phyloP scores from a whole-genome alignment of 1,140 invertebrate genomes.

The Telenomus remus region DNA sequence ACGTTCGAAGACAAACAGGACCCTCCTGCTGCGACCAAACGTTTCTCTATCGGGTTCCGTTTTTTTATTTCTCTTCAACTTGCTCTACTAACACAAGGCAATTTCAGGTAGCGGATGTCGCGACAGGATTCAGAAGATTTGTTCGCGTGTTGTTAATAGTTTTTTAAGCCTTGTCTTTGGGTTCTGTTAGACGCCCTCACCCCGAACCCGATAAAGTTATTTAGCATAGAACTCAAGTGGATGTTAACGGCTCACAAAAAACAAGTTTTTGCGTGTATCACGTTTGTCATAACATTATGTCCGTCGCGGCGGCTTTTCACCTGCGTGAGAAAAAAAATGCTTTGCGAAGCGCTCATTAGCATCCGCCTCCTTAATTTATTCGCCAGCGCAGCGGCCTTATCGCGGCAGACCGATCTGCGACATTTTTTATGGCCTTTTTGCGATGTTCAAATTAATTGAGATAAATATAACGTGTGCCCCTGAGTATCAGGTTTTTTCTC shows the following conservation, averaged over 20 bases:
- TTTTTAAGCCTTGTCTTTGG: conserved; percentile 24
- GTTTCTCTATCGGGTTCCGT: conserved; percentile 25
- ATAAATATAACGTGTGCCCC: conserved; percentile 43
- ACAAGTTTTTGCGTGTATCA: conserved; percentile 41
- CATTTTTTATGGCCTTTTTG: conserved; percentile 43
- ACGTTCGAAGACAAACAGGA: conserved; percentile 26
- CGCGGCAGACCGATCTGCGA: conserved; percentile 28
- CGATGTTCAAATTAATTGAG: conserved; percentile 53
- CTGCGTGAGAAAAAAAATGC: conserved; percentile 54
- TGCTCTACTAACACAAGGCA: conserved; percentile 19
- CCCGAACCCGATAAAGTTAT: conserved; percentile 38
- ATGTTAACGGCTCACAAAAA: conserved; percentile 48
- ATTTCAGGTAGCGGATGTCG: conserved; percentile 58
- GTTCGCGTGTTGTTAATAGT: conserved; percentile 51
- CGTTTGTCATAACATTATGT: conserved; percentile 56
- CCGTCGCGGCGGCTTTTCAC: conserved; percentile 39
- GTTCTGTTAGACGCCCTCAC: neutral
- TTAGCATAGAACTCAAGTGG: conserved; percentile 32
- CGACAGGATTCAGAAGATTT: conserved; percentile 63
- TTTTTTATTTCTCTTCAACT: conserved; percentile 28
- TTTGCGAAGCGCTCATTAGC: conserved; percentile 44
- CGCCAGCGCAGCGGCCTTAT: conserved; percentile 24
- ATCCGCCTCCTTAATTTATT: conserved; percentile 49
- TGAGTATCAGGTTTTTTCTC: conserved; percentile 16
- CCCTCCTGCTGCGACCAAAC: conserved; percentile 41